Base-by-base conservation (phyloP, 2,797 vertebrate genomes). In the Sebastolobus altivelis region DNA sequence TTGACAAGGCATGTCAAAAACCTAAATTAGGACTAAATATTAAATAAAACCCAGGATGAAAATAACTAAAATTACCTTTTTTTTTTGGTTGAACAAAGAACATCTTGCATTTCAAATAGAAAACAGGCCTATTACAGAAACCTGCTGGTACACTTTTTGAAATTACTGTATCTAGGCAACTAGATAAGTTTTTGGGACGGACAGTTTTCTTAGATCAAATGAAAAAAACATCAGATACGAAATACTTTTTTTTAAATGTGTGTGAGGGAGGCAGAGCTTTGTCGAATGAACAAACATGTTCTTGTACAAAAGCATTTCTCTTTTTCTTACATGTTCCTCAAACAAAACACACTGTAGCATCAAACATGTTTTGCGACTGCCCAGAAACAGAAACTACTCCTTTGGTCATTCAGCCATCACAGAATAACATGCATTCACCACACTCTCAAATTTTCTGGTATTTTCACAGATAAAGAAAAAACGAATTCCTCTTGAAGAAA, bases 341-440 rank as follows among this genome's bases (percentile, higher is more conserved):
- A 70, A 82, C 25, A 85, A 49, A 80, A 77, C 49, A 71, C 22
- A 38, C 18, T 11, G 61, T 10, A 31, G 63, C 58, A 62, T 86
- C 35, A 72, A 82, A 59, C 1, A 0, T 54, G 38, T 65, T 69
- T 59, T 75, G 20, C 54, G 33, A 59, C 27, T 10, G 38, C n/a
- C 27, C 31, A 37, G 25, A 25, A 25, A 37, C 18, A 65, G 13
- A 81, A 86, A 77, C 7, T 0, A 65, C 75, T 67, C 80, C 37
- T 68, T 76, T 75, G 4, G 60, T 29, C 6, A 31, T 38, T 70
- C 78, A 81, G 54, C 54, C 0, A 12, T 40, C 65, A 43, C 31
- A 82, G 16, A 55, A 63, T 14, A 59, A 62, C 38, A 8, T 55
- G 37, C 43, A 71, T 61, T 69, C 67, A 72, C 35, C 70, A 27